Conservation (phyloP, 2,797 vertebrate species). For the Crax fasciolata region DNA sequence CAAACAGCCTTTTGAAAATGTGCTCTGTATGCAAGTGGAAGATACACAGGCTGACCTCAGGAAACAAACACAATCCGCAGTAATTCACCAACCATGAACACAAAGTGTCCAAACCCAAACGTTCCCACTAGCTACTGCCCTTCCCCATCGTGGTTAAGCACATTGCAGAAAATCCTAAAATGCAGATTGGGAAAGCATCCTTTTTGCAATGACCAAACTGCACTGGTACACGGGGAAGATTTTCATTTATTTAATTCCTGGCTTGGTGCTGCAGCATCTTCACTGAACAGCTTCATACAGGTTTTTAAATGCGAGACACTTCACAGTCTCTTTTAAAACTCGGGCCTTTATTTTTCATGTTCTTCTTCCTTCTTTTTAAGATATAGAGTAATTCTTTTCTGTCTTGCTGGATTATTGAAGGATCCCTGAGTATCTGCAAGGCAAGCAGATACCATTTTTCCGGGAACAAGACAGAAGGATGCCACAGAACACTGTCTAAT, state of each 20-base stretch:
- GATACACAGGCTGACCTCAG: neutral
- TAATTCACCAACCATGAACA: neutral
- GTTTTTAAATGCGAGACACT: neutral
- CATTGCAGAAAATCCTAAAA: neutral
- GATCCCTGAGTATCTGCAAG: conserved; percentile 38
- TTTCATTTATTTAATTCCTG: neutral
- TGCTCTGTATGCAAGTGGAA: neutral
- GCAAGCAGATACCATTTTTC: conserved; percentile 53
- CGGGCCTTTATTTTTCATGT: neutral
- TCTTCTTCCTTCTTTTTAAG: conserved; percentile 18
- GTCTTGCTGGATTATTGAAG: neutral
- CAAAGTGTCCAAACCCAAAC: neutral
- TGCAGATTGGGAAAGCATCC: too few relatives aligned
- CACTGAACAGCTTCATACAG: neutral
- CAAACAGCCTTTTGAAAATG: neutral
- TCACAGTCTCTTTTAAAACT: conserved; percentile 4
- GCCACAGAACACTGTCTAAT: conserved; percentile 11
- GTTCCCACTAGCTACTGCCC: neutral
- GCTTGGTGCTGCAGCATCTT: neutral
- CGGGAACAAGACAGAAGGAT: neutral
- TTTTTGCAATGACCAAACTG: neutral
- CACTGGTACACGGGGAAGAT: neutral
- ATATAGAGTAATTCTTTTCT: conserved; percentile 5
- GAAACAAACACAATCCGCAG: neutral
- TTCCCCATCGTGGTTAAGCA: neutral